These are phyloP conservation scores for Botrylloides violaceus DNA, from an alignment of 23 tunicate species.

Conservation along the genomic window DNA sequence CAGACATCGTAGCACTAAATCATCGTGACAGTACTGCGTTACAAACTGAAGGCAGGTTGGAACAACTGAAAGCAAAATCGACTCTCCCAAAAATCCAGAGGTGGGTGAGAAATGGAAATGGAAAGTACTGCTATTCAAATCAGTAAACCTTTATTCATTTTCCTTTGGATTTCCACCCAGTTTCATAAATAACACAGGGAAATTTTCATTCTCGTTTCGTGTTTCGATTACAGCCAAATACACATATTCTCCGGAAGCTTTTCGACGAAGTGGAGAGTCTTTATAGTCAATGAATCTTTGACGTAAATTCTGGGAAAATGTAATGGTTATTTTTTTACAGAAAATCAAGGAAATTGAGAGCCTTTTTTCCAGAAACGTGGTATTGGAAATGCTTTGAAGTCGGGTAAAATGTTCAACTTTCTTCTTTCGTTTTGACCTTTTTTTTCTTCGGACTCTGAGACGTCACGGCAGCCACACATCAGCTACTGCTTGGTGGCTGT, in stretches of 20 bases:
- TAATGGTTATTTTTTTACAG: too few relatives aligned
- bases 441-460: too few relatives aligned
- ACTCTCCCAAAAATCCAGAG: not conserved
- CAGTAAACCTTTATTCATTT: not conserved
- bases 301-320: too few relatives aligned
- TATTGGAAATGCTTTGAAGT: conserved; percentile 80
- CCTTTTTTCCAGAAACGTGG: conserved; percentile 97
- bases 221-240: too few relatives aligned
- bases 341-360: conserved; percentile 31
- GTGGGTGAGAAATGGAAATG: too few relatives aligned
- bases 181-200: not conserved
- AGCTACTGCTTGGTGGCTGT: too few relatives aligned
- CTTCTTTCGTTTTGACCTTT: too few relatives aligned
- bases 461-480: too few relatives aligned
- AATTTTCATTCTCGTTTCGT: too few relatives aligned
- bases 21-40: conserved; percentile 31
- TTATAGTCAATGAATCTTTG: too few relatives aligned
- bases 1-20: conserved; percentile 52
- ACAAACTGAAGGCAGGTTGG: not conserved
- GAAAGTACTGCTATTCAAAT: not conserved
- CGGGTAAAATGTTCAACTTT: conserved; percentile 28
- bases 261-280: too few relatives aligned
- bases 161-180: not conserved
- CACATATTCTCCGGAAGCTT: too few relatives aligned
- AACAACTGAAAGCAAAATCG: not conserved